phyloP scores from a whole-genome alignment of 2,113 vertebrate species.

The Thermophis baileyi region DNA sequence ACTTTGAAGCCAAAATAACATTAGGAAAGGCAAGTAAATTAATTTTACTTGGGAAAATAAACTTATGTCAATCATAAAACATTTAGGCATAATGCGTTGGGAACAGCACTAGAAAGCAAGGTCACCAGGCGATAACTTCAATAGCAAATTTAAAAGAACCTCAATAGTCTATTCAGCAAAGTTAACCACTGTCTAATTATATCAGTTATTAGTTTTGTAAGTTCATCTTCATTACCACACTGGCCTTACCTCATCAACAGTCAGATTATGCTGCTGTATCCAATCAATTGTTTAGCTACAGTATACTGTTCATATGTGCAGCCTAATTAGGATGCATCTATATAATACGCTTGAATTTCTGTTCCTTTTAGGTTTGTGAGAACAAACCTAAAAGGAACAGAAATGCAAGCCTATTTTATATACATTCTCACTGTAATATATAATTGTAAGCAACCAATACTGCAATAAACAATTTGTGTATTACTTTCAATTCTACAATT shows the following conservation, averaged over 20 bases:
- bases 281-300: neutral
- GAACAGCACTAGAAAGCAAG: neutral
- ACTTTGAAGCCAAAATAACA: neutral
- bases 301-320: neutral
- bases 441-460: neutral
- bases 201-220: neutral
- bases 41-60: neutral
- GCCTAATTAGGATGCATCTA: neutral
- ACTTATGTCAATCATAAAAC: neutral
- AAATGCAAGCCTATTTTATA: neutral
- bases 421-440: neutral
- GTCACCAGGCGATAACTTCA: neutral
- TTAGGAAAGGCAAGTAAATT: neutral
- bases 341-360: neutral
- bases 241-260: neutral
- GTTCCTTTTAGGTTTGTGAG: neutral
- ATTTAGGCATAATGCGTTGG: neutral
- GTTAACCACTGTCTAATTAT: neutral
- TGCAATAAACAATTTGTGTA: neutral
- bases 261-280: neutral
- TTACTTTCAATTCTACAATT: neutral
- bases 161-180: neutral
- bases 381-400: neutral
- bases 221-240: neutral
- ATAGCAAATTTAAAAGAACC: neutral